Percentiles rank a stretch among this genome's conserved stretches.
These are phyloP conservation scores for Myocastor coypus DNA, from an alignment of 2,113 vertebrate species.

Conservation along the genomic window DNA sequence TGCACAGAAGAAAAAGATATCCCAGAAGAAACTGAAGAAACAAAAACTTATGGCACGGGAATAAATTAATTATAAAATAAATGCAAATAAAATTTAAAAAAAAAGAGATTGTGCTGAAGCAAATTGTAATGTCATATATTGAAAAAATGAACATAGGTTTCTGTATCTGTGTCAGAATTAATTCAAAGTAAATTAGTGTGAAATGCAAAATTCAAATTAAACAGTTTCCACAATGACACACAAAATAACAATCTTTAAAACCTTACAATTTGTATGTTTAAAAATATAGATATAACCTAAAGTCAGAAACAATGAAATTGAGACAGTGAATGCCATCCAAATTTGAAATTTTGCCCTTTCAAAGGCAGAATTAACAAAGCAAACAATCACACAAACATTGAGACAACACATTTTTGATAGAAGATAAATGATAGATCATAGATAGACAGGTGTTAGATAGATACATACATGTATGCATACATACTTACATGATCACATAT, in stretches of 20 bases:
- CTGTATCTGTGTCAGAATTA: background rate
- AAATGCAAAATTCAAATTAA: conserved; percentile 30
- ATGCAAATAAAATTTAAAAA: too few relatives aligned
- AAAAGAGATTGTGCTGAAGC: background rate
- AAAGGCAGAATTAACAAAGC: background rate
- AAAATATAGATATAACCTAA: background rate
- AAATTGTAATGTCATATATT: background rate
- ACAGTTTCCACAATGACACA: background rate
- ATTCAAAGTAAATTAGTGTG: background rate
- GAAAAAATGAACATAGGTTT: background rate
- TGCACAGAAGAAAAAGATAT: too few relatives aligned
- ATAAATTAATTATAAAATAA: too few relatives aligned
- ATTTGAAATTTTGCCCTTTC: background rate
- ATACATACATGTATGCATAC: too few relatives aligned
- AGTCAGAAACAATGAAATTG: background rate
- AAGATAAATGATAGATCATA: too few relatives aligned
- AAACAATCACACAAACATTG: background rate
- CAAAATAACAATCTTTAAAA: background rate
- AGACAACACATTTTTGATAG: background rate
- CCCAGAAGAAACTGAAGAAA: too few relatives aligned
- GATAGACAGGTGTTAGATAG: too few relatives aligned
- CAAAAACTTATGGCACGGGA: too few relatives aligned
- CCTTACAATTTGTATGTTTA: background rate
- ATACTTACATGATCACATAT: too few relatives aligned
- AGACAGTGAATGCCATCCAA: background rate